Evolutionary conservation across 2,113 vertebrate species (phyloP), one percentile per base, ranked within the genome.

Genomic region (Paraplagusia blochii): DNA sequence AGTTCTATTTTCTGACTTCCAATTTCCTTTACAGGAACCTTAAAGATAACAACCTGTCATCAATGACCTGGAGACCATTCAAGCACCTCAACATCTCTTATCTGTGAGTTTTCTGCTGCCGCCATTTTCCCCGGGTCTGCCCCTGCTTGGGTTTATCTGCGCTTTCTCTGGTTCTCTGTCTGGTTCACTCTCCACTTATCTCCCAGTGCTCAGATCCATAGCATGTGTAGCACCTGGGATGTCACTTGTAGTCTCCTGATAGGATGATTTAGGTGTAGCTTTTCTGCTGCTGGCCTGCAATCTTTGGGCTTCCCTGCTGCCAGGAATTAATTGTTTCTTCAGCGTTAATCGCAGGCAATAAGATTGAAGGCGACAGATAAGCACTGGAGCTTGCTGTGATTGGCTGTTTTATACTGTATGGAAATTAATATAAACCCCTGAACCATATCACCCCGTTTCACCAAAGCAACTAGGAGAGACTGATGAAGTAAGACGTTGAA

Each of bases 21-120:
- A 2, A 42, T 70, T 79, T 69, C 9, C 54, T 73, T 90, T 81
- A 3, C 84, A 99, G 97, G 85, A 97, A 99, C 88, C 90, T 99
- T 56, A 97, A 95, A 77, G 92, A 95, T 88, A 99, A 99, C 88
- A 95, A 95, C 80, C 86, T 99, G 85, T 93, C 94, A 1, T 92
- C 92, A 52, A 90, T 99, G 73, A 95, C 93, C 75, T 94, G 95
- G 92, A 96, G 92, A 87, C 89, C 93, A 71, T 95, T 99, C 85
- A 93, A 79, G 64, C 91, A 96, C 86, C 92, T 98, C 85, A 93
- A 95, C 85, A 90, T 99, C 64, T 91, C 93, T 71, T 93, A 93
- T 83, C 88, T 98, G 97, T 99, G 92, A 98, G 97, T 94, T 87
- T 50, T 45, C n/a, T 34, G 17, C 43, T 53, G 50, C 49, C 22